Evolutionary conservation across 2,888 invertebrate genomes (phyloP), one percentile per base, ranked within the genome.

Genomic region (Drosophila neotestacea): DNA sequence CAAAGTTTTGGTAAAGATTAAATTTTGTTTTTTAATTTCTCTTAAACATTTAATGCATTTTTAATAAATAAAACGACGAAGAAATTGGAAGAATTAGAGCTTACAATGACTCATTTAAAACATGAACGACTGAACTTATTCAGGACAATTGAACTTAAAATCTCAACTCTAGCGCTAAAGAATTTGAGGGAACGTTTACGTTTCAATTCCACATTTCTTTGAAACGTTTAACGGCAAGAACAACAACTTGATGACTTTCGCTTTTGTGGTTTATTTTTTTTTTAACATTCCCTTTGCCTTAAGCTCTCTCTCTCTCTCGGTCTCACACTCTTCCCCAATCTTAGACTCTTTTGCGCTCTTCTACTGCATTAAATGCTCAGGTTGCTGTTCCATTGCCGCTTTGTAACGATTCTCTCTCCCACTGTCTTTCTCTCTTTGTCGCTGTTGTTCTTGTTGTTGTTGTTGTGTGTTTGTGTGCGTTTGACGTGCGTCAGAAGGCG

Each of bases 171-270:
- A 38, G 7, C 7, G 7, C 39, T n/a, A 7, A 11, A 32, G 16
- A 34, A 48, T 22, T 2, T 22, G 22, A 22, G 3, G 22, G 22
- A 32, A 32, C 32, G 6, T 32, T 22, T 36, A 36, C 56, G 78
- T 64, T 73, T 34, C 75, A 61, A 56, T 61, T 61, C 56, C 73
- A 55, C 16, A 11, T 36, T 39, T 75, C 62, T 16, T 59, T 11
- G 7, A 32, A 41, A 36, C 30, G 11, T 46, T 39, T 11, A 55
- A 36, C 60, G 39, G 27, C 22, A 59, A 16, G 5, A 39, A 52
- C 41, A 50, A 38, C 4, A 51, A 38, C 59, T 62, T 46, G 50
- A 77, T 79, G 76, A 75, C 79, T 79, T 77, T 77, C 77, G 79
- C 72, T 77, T 77, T 79, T 78, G 69, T 50, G 47, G 16, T 16